These are phyloP conservation scores for Athalia circularis DNA, from an alignment of 2,888 invertebrate genomes.

Conservation along the genomic window DNA sequence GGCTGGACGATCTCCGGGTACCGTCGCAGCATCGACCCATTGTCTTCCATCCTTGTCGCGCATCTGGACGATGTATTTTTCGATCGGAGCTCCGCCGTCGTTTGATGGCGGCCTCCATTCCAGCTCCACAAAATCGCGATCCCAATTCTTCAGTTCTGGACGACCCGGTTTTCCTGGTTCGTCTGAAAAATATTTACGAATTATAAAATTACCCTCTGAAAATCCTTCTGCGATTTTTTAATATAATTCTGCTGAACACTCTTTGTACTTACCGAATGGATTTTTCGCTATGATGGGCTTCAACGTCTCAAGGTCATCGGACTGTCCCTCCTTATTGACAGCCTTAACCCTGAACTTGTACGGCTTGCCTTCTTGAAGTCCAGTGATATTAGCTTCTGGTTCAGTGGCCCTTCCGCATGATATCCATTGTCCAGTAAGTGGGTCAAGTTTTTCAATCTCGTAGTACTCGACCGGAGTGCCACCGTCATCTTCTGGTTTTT, in stretches of 20 bases:
- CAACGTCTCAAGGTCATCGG: constrained; percentile 96
- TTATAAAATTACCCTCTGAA: neutral
- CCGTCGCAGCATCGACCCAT: constrained; percentile 89
- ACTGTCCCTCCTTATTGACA: constrained; percentile 98
- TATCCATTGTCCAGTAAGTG: constrained; percentile 94
- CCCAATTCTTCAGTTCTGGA: constrained; percentile 94
- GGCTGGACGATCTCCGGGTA: constrained; percentile 84
- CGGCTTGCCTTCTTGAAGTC: constrained; percentile 94
- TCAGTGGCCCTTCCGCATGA: constrained; percentile 92
- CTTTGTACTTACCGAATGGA: constrained; percentile 86
- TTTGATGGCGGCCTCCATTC: constrained; percentile 93
- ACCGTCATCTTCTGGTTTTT: constrained; percentile 97
- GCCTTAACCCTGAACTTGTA: constrained; percentile 99
- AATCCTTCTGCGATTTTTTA: neutral
- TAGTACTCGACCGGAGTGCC: constrained; percentile 96
- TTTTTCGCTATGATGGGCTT: constrained; percentile 97
- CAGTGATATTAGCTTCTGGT: constrained; percentile 88
- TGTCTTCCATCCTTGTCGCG: constrained; percentile 88
- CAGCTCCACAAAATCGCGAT: constrained; percentile 96
- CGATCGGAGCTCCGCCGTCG: constrained; percentile 98
- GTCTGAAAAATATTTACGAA: constrained; percentile 75
- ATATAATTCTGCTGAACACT: constrained; percentile 16
- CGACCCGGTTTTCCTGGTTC: constrained; percentile 95
- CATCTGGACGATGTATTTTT: constrained; percentile 96
- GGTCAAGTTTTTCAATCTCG: constrained; percentile 96